Percentiles rank a stretch among this genome's conserved stretches.
Conservation (phyloP, 2,888 invertebrate genomes). For the Druceiella hillmani region DNA sequence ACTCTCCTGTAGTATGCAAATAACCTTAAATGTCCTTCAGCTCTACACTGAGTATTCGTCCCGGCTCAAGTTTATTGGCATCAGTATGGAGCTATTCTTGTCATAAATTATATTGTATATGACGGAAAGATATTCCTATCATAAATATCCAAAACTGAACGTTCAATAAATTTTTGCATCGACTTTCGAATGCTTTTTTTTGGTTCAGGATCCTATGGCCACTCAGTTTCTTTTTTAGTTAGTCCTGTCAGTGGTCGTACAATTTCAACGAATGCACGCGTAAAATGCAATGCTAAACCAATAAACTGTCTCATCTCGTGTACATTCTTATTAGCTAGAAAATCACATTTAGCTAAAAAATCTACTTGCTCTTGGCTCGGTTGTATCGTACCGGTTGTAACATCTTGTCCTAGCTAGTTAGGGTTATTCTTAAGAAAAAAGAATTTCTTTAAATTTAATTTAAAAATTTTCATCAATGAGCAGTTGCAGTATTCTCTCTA, state of each 20-base stretch:
- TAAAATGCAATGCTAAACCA: conserved; percentile 26
- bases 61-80: conserved; percentile 23
- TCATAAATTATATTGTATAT: no score
- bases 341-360: conserved; percentile 21
- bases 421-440: conserved; percentile 23
- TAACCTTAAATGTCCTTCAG: conserved; percentile 23
- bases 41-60: conserved; percentile 20
- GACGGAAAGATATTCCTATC: conserved; percentile 19
- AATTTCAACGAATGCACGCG: conserved; percentile 24
- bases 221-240: conserved; percentile 22
- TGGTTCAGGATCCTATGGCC: conserved; percentile 10
- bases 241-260: conserved; percentile 24
- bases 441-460: conserved; percentile 27
- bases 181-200: background rate
- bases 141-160: conserved; percentile 24
- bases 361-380: conserved; percentile 4
- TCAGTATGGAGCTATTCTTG: conserved; percentile 26
- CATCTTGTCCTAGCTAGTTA: conserved; percentile 13
- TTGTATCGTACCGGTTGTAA: background rate
- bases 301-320: conserved; percentile 26
- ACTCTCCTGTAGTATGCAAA: conserved; percentile 28
- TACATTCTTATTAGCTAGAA: conserved; percentile 22
- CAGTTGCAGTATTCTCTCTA: conserved; percentile 22
- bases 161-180: conserved; percentile 1
- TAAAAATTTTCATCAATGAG: conserved; percentile 23